A percentile compares a stretch with the other conserved stretches of the same genome.
Evolutionary conservation across 2,888 invertebrate species (phyloP).

Genomic region (Ochlodes sylvanus): DNA sequence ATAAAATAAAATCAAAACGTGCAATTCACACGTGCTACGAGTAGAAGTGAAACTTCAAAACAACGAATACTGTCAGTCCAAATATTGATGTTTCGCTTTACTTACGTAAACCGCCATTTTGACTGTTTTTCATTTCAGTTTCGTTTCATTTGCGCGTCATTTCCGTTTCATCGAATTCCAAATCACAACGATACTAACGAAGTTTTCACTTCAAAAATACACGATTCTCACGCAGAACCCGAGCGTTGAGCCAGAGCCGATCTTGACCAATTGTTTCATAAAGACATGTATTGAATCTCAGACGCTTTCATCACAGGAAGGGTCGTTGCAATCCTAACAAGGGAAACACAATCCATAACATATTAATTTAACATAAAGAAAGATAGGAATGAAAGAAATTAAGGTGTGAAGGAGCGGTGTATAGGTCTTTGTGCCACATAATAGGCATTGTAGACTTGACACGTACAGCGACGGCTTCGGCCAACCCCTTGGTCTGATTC

Average conservation of each 20-base stretch:
- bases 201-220: no score
- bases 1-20: no score
- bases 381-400: slow-evolving; percentile 17
- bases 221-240: no score
- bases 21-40: no score
- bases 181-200: no score
- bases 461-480: slow-evolving; percentile 49
- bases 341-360: slow-evolving; percentile 25
- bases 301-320: slow-evolving; percentile 13
- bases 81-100: no score
- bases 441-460: slow-evolving; percentile 65
- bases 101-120: no score
- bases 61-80: no score
- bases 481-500: slow-evolving; percentile 42
- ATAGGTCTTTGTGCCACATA: slow-evolving; percentile 59
- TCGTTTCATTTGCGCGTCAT: no score
- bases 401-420: slow-evolving; percentile 67
- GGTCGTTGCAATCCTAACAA: neutral
- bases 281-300: neutral
- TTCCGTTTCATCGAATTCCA: no score
- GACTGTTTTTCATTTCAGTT: no score
- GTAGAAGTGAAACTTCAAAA: no score
- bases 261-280: neutral
- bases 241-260: neutral
- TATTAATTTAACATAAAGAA: slow-evolving; percentile 27